phyloP scores from a whole-genome alignment of 92 coral and sea anemone genomes.

The Bergia puertoricense region DNA sequence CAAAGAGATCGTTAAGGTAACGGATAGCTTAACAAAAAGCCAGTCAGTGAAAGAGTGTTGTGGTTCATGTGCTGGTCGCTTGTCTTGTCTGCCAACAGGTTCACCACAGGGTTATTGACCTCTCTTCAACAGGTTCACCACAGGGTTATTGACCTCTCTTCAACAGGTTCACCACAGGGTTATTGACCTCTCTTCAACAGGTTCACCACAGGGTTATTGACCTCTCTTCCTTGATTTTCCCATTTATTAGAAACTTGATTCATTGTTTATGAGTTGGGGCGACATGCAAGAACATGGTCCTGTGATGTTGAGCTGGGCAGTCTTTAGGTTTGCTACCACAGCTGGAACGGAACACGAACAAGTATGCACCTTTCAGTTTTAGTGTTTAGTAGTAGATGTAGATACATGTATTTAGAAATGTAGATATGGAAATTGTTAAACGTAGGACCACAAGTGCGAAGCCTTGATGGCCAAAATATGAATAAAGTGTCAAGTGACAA shows the following conservation, averaged over 20 bases:
- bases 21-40: no score
- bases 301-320: conserved; percentile 98
- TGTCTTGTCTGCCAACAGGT: neutral
- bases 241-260: conserved; percentile 68
- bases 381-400: neutral
- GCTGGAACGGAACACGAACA: conserved; percentile 72
- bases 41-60: neutral
- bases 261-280: conserved; percentile 82
- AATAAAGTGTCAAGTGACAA: no score
- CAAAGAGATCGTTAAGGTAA: conserved; percentile 68
- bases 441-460: no score
- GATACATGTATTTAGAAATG: neutral
- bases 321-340: conserved; percentile 84
- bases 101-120: no score
- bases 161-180: no score
- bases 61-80: neutral
- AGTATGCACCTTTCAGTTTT: conserved; percentile 43
- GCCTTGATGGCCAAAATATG: no score
- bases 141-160: neutral
- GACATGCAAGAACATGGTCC: conserved; percentile 93
- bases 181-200: neutral
- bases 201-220: neutral
- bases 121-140: neutral
- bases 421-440: no score
- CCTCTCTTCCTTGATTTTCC: neutral